Percentiles rank a stretch among this genome's conserved stretches.
These are phyloP conservation scores for Trinectes maculatus DNA, from an alignment of 2,113 vertebrate species.

Conservation along the genomic window DNA sequence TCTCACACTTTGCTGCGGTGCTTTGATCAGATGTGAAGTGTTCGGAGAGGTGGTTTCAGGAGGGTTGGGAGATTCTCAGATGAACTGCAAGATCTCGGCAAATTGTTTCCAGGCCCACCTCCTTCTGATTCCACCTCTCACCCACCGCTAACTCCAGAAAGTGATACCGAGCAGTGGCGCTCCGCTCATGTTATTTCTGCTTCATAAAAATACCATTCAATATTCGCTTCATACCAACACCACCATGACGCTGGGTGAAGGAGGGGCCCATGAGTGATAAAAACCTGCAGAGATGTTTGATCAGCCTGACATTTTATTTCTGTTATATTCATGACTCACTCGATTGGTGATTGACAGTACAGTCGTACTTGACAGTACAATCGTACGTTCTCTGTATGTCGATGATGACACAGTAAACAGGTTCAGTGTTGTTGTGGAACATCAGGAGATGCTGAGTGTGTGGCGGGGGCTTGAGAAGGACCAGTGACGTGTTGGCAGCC, in stretches of 20 bases:
- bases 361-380: too few relatives aligned
- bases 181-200: not conserved
- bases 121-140: slow-evolving; percentile 5
- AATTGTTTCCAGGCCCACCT: slow-evolving; percentile 54
- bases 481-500: too few relatives aligned
- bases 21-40: slow-evolving; percentile 45
- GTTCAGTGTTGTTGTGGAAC: too few relatives aligned
- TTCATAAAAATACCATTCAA: slow-evolving; percentile 6
- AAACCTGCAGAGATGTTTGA: too few relatives aligned
- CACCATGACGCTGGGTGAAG: not conserved
- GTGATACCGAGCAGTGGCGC: not conserved
- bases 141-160: slow-evolving; percentile 15
- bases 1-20: slow-evolving; percentile 27
- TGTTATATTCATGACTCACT: too few relatives aligned
- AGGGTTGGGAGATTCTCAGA: slow-evolving; percentile 30
- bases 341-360: too few relatives aligned
- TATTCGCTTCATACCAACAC: slow-evolving; percentile 3
- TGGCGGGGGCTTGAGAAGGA: too few relatives aligned
- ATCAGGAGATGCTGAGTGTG: too few relatives aligned
- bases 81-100: slow-evolving; percentile 20
- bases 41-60: slow-evolving; percentile 20
- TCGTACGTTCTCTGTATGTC: too few relatives aligned
- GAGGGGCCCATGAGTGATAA: not conserved
- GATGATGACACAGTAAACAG: too few relatives aligned
- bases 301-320: too few relatives aligned